Base-by-base conservation (phyloP, 30 jellyfish, hydroid and myxozoan species). In the Cassiopea xamachana region DNA sequence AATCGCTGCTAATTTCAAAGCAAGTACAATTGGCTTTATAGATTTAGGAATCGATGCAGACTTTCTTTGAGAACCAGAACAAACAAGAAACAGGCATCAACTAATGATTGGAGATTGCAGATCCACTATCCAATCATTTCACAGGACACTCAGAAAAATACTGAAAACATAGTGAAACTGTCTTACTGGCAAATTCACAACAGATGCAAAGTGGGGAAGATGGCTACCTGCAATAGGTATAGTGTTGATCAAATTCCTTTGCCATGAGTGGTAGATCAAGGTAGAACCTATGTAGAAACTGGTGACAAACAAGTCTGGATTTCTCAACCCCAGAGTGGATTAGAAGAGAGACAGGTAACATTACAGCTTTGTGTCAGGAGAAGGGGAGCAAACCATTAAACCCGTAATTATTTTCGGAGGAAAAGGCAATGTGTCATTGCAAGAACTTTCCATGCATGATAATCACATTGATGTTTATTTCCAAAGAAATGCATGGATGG, bases 231-330 rank as follows among this genome's bases (percentile, higher is more conserved):
- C 48, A 61, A 86, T 51, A 86, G 80, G 93, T 86, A 86, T 60
- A 61, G 73, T 16, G 51, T 87, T 39, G 94, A 87, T 77, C 94
- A 87, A 59, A 88, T 78, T n/a, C 94, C 94, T 62, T 62, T 77
- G 12, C 89, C 94, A 76, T 87, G 75, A 75, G 93, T 67, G 18
- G 89, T 86, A 46, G 88, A 86, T n/a, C 88, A 86, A 75, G 93
- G 69, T 2, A 77, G 50, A 62, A 87, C 94, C 81, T 59, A 76
- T 77, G 89, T 61, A 49, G 94, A 55, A 62, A 71, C 49, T 59
- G 94, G 93, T 19, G 71, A 78, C 45, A 77, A 87, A 47, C 84
- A 87, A 77, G 67, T 87, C 1, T 87, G 94, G 94, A 51, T 77
- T 75, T 76, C 85, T 67, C 94, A 87, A 46, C 94, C 89, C 83